Evolutionary conservation across 2,113 vertebrate species (phyloP).

Genomic region (Ginglymostoma cirratum): DNA sequence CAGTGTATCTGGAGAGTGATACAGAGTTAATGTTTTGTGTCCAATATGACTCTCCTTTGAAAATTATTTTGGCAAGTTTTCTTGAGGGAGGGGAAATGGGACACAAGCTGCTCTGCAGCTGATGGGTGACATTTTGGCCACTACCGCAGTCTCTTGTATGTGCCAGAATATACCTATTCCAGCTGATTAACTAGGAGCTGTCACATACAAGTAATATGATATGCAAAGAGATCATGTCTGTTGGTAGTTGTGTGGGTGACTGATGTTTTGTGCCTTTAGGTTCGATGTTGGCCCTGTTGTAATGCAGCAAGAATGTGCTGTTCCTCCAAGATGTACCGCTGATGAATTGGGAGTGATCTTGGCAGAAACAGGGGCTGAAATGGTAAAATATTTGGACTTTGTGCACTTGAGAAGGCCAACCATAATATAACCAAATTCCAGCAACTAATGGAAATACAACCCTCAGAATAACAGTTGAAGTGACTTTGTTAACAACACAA

Average conservation of each 20-base stretch:
- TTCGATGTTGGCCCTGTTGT: constrained; percentile 89
- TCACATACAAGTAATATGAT: too few relatives aligned
- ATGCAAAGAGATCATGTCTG: neutral
- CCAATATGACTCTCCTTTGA: too few relatives aligned
- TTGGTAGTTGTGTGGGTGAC: neutral
- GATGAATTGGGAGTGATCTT: constrained; percentile 69
- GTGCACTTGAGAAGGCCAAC: neutral
- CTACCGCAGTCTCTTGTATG: neutral
- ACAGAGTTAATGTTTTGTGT: too few relatives aligned
- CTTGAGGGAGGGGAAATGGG: neutral
- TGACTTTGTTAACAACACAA: neutral
- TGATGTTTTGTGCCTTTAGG: constrained; percentile 50
- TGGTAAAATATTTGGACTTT: constrained; percentile 57
- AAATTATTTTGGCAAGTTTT: neutral
- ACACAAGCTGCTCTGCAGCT: too few relatives aligned
- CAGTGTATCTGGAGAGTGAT: too few relatives aligned
- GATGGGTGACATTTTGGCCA: neutral
- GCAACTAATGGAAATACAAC: neutral
- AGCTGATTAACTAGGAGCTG: neutral
- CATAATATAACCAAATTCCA: neutral
- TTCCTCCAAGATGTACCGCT: constrained; percentile 67
- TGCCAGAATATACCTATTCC: neutral
- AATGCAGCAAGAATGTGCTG: constrained; percentile 63
- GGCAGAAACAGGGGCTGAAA: constrained; percentile 66
- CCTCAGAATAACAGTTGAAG: neutral